These are phyloP conservation scores for Eleutherodactylus coqui DNA, from an alignment of 2,797 vertebrate genomes.

Conservation along the genomic window DNA sequence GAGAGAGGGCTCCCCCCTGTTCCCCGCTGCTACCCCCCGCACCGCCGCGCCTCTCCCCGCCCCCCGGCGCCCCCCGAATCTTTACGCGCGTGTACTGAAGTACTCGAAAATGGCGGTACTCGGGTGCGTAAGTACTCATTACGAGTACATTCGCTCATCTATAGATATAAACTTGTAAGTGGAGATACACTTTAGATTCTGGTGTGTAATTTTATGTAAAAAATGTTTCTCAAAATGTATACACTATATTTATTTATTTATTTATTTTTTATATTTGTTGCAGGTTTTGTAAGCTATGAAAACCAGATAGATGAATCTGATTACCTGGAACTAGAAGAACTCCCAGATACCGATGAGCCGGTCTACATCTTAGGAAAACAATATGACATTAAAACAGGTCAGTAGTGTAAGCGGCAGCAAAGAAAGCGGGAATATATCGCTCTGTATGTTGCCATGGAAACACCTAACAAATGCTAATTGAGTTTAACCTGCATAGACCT, in stretches of 20 bases:
- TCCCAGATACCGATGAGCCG: constrained; percentile 84
- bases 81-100: no score
- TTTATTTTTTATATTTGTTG: constrained; percentile 19
- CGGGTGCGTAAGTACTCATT: no score
- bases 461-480: not conserved
- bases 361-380: constrained; percentile 85
- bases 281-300: constrained; percentile 84
- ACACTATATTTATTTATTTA: not conserved
- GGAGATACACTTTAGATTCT: not conserved
- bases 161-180: not conserved
- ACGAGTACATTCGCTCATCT: no score
- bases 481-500: no score
- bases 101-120: no score
- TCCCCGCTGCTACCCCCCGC: no score
- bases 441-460: not conserved
- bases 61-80: no score
- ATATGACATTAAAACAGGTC: constrained; percentile 83
- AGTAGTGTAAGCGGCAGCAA: not conserved
- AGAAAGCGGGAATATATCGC: constrained; percentile 36
- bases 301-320: constrained; percentile 82
- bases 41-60: no score
- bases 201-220: not conserved
- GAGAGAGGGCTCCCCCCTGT: no score
- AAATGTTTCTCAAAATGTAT: not conserved
- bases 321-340: constrained; percentile 81